These are phyloP conservation scores for Elaeidobius kamerunicus DNA, from an alignment of 2,888 invertebrate species.

Conservation along the genomic window DNA sequence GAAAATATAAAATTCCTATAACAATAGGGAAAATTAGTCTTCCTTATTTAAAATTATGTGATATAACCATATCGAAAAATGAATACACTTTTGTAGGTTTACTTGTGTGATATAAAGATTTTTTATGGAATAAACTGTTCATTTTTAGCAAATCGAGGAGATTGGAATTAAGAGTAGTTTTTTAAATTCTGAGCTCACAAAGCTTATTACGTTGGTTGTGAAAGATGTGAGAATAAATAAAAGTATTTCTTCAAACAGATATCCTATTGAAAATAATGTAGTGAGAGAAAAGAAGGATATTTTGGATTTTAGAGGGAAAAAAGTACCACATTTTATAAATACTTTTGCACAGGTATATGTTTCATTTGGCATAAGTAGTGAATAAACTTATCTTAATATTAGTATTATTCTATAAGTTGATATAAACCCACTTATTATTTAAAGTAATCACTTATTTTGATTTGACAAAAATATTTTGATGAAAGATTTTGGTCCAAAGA, in stretches of 20 bases:
- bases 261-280: constrained; percentile 43
- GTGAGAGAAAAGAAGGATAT: constrained; percentile 47
- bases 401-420: no score
- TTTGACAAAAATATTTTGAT: neutral
- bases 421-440: no score
- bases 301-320: constrained; percentile 67
- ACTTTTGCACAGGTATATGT: constrained; percentile 74
- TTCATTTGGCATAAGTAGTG: no score
- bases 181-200: constrained; percentile 84
- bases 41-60: constrained; percentile 73
- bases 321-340: constrained; percentile 74
- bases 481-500: no score
- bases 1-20: constrained; percentile 74
- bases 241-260: constrained; percentile 52
- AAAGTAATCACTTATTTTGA: neutral
- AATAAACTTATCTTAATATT: no score
- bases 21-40: constrained; percentile 80
- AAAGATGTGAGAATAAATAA: constrained; percentile 78
- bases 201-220: constrained; percentile 77
- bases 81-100: constrained; percentile 51
- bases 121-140: constrained; percentile 4
- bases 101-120: neutral
- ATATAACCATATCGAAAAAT: constrained; percentile 77
- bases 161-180: constrained; percentile 83
- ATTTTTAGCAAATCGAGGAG: constrained; percentile 75